Conservation (phyloP, 2,797 vertebrate species). For the Myiotriccus ornatus region DNA sequence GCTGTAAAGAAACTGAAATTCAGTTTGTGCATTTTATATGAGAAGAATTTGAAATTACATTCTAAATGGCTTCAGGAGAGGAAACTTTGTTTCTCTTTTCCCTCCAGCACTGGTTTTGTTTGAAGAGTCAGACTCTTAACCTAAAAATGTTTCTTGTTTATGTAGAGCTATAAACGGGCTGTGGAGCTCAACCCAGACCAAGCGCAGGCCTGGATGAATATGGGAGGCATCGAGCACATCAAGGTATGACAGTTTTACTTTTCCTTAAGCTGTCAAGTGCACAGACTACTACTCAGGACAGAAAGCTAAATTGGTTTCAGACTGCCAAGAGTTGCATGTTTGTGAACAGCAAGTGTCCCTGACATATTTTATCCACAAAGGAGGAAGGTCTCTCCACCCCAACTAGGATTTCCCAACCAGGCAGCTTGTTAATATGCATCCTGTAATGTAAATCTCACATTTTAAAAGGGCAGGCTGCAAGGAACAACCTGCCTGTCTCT, state of each 20-base stretch:
- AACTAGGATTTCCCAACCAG: neutral
- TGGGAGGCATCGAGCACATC: conserved; percentile 98
- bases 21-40: neutral
- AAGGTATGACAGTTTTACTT: conserved; percentile 78
- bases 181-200: conserved; percentile 92
- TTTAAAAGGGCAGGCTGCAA: neutral
- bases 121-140: neutral
- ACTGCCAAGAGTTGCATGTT: neutral
- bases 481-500: neutral
- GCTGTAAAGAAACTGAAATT: neutral
- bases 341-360: neutral
- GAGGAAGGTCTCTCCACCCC: neutral
- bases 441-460: neutral
- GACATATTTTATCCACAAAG: neutral
- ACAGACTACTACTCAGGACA: neutral
- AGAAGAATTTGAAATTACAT: neutral
- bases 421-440: neutral
- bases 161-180: conserved; percentile 89
- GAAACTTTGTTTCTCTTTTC: neutral
- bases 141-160: conserved; percentile 18
- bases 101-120: neutral
- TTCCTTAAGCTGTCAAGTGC: neutral
- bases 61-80: neutral
- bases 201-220: conserved; percentile 99
- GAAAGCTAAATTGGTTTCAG: neutral